phyloP scores from a whole-genome alignment of 2,888 invertebrate species.

The Latrodectus hesperus region DNA sequence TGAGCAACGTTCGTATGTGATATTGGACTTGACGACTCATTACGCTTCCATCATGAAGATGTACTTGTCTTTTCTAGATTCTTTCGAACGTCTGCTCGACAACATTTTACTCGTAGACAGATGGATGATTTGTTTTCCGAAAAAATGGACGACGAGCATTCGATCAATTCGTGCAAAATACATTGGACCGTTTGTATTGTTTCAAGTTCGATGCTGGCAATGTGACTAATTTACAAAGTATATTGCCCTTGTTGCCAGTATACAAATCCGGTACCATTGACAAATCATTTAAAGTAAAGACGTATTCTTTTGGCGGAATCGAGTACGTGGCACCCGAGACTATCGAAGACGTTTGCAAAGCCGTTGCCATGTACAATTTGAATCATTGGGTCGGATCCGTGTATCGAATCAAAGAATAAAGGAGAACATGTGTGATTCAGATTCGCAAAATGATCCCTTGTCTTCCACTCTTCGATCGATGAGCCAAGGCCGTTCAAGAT shows the following conservation, averaged over 20 bases:
- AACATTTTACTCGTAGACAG: neutral
- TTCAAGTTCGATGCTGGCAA: neutral
- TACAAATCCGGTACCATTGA: slow-evolving; percentile 21
- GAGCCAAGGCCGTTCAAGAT: too few relatives aligned
- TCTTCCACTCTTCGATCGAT: too few relatives aligned
- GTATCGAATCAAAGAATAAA: too few relatives aligned
- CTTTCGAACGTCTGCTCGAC: neutral
- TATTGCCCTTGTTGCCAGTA: slow-evolving; percentile 3
- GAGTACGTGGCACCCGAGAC: neutral
- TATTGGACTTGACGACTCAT: neutral
- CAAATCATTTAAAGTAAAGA: neutral
- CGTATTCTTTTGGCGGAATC: neutral
- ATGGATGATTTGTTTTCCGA: slow-evolving; percentile 11
- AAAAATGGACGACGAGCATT: neutral
- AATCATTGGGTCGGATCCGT: too few relatives aligned
- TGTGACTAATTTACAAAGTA: neutral
- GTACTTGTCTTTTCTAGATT: slow-evolving; percentile 7
- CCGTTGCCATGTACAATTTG: slow-evolving; percentile 13
- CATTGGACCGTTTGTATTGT: slow-evolving; percentile 22
- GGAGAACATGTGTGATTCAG: too few relatives aligned
- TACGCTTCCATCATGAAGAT: neutral
- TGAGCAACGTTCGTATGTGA: neutral
- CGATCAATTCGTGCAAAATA: slow-evolving; percentile 18
- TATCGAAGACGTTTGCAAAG: neutral
- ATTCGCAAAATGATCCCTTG: too few relatives aligned